phyloP scores from a whole-genome alignment of 2,797 vertebrate genomes.

The Prunella strophiata region DNA sequence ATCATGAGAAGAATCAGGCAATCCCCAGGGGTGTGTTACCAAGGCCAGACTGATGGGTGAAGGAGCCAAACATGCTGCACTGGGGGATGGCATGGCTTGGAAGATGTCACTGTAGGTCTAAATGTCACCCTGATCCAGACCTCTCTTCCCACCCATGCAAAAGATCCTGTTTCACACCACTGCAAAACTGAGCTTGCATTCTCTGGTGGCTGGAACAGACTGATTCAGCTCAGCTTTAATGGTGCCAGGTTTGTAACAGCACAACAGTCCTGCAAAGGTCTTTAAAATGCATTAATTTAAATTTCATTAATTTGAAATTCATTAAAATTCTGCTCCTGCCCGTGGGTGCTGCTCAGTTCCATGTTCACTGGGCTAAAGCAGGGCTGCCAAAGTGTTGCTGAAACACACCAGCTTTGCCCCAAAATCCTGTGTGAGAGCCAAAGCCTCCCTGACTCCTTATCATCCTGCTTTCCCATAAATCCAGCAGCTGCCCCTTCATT shows the following conservation, averaged over 20 bases:
- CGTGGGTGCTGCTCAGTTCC: neutral
- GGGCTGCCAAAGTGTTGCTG: neutral
- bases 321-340: neutral
- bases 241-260: neutral
- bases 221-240: neutral
- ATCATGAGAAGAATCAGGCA: neutral
- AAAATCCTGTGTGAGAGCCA: neutral
- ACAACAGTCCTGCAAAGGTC: neutral
- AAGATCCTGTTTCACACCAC: neutral
- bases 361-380: accelerated
- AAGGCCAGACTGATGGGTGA: neutral
- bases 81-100: neutral
- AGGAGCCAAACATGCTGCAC: neutral
- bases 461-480: neutral
- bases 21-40: neutral
- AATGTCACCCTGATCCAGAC: neutral
- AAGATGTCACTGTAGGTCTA: neutral
- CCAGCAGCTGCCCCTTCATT: neutral
- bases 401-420: neutral
- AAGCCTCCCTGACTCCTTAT: neutral
- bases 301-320: neutral
- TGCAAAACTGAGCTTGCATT: neutral
- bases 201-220: neutral
- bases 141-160: neutral
- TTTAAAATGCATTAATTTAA: neutral